Percentiles rank a stretch among this genome's conserved stretches.
These are phyloP conservation scores for Ctenodactylus gundi DNA, from an alignment of 2,113 vertebrate genomes.

Conservation along the genomic window DNA sequence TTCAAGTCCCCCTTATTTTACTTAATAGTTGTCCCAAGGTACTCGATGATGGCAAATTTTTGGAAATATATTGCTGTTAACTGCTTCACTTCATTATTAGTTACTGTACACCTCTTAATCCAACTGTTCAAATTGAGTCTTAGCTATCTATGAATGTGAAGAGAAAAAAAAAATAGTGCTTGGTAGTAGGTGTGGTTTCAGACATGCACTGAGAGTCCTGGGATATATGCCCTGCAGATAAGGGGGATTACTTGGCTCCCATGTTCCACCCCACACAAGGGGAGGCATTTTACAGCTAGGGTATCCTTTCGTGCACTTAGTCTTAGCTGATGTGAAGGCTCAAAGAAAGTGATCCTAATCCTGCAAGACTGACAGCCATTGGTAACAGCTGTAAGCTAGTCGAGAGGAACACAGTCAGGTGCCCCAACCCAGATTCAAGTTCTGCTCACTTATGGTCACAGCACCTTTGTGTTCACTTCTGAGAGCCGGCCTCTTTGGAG, in stretches of 20 bases:
- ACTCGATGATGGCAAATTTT: neutral
- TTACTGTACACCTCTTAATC: neutral
- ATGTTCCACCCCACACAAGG: neutral
- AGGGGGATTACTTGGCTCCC: neutral
- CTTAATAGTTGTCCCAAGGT: neutral
- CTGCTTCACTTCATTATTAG: neutral
- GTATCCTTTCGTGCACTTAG: neutral
- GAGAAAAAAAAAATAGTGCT: neutral
- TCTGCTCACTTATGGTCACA: neutral
- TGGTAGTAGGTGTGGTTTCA: neutral
- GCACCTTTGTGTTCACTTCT: neutral
- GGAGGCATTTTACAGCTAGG: neutral
- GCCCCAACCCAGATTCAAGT: neutral
- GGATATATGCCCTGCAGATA: neutral
- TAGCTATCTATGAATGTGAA: neutral
- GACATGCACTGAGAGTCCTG: neutral
- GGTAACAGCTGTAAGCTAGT: neutral
- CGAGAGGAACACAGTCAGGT: conserved; percentile 33
- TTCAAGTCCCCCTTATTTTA: neutral
- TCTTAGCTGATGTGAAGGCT: conserved; percentile 17
- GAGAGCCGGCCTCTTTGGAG: neutral
- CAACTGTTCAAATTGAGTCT: neutral
- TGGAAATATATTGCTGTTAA: neutral
- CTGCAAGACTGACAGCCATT: neutral
- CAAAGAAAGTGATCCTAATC: neutral